Base-by-base conservation (phyloP, 2,888 invertebrate species). In the Leucoptera coffeella region DNA sequence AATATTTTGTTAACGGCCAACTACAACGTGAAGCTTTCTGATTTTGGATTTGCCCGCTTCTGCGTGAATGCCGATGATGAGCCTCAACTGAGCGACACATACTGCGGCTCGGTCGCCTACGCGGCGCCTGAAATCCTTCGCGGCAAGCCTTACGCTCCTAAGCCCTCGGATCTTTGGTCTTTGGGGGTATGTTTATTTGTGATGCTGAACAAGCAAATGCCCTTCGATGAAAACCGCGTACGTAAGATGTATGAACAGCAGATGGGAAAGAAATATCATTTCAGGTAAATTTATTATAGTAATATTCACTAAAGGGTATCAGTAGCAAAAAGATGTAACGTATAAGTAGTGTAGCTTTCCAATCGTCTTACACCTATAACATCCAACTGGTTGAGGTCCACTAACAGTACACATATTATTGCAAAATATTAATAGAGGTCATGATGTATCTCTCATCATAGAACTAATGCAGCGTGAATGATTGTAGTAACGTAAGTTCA, bases 31-130 rank as follows among this genome's bases (percentile, higher is more conserved):
- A 90, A 90, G 49, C 46, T 84, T 14, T 82, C 87, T 0, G 90
- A 90, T 59, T 90, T 88, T 46, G 90, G 90, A 2, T 89, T 89
- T 45, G 75, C 87, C 0, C 69, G 73, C 20, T 47, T 55, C 25
- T 60, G 61, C 29, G 39, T 71, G 4, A 57, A 69, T 31, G 51
- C 56, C 2, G 41, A 47, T 8, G 53, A 57, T 14, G 42, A 53
- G 29, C 50, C 58, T 6, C 43, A 79, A 12, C 46, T 80, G 22
- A 87, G 88, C 39, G 78, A 81, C 37, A 90, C 90, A 0, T 90
- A 84, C 43, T 91, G 90, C 44, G 91, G 90, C 4, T 88, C 88
- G 6, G 74, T 89, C 41, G 87, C 88, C 2, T 92, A 92, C 47
- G 89, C 86, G 0, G 86, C 91, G 0, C 90, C 91, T 1, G 91